Percentiles rank a stretch among this genome's conserved stretches.
phyloP scores from a whole-genome alignment of 2,797 vertebrate genomes.

The Sitta carolinensis region DNA sequence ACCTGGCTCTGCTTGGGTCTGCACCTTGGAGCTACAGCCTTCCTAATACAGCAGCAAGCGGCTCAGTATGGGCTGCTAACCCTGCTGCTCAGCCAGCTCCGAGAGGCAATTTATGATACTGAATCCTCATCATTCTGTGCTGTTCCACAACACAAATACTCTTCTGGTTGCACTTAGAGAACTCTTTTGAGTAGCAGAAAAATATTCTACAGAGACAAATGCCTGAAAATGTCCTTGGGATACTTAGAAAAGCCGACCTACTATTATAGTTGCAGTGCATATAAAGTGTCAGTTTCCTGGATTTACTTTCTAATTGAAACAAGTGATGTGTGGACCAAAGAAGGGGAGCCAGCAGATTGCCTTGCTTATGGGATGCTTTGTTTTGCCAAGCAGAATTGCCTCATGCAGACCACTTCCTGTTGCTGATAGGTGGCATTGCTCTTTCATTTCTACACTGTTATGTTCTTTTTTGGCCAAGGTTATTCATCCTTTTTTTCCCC shows the following conservation, averaged over 20 bases:
- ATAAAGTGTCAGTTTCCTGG: background rate
- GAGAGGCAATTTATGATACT: fast-evolving
- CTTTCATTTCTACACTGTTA: background rate
- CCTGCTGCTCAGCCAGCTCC: background rate
- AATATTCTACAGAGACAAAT: background rate
- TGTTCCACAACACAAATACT: background rate
- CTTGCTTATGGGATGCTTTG: background rate
- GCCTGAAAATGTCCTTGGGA: background rate
- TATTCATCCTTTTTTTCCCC: background rate
- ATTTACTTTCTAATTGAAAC: background rate
- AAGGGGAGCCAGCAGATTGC: background rate
- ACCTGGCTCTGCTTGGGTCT: background rate
- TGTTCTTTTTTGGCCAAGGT: background rate
- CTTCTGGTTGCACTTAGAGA: background rate
- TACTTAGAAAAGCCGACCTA: background rate
- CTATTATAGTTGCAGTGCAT: background rate
- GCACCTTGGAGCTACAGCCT: background rate
- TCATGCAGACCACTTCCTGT: fast-evolving
- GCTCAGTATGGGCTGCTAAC: fast-evolving
- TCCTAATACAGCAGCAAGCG: fast-evolving
- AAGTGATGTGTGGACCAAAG: background rate
- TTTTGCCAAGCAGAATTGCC: background rate
- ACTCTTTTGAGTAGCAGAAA: background rate
- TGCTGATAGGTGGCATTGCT: background rate
- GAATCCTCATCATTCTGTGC: background rate